phyloP scores from a whole-genome alignment of 2,113 vertebrate genomes.

The Colinus virginianus region DNA sequence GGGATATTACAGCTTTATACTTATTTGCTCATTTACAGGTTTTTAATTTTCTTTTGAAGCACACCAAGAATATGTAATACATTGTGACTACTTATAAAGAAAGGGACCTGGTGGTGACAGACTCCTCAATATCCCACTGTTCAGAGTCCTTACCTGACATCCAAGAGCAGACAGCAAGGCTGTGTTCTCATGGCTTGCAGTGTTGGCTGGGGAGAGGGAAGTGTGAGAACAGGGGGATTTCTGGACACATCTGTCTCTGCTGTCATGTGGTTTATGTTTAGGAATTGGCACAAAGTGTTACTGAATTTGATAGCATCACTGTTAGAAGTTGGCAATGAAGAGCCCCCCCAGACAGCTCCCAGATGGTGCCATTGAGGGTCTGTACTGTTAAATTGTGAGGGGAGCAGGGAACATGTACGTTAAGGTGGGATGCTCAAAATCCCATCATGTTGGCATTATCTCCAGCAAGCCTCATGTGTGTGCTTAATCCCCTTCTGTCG shows the following conservation, averaged over 20 bases:
- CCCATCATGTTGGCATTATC: neutral
- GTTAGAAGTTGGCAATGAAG: neutral
- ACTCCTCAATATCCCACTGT: neutral
- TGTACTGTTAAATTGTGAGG: accelerated
- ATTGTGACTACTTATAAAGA: neutral
- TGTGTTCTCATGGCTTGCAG: neutral
- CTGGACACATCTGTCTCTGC: too few species aligned
- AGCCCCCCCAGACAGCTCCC: accelerated
- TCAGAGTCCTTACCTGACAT: neutral
- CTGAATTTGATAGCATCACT: accelerated
- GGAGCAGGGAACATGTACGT: neutral
- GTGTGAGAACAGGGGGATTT: too few species aligned
- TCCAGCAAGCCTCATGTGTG: accelerated
- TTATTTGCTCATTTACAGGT: neutral
- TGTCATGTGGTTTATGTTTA: too few species aligned
- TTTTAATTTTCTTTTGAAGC: neutral
- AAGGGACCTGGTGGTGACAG: neutral
- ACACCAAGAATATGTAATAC: neutral
- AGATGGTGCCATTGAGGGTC: neutral
- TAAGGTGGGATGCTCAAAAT: neutral
- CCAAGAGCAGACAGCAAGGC: neutral
- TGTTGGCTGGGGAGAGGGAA: too few species aligned
- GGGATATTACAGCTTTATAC: accelerated
- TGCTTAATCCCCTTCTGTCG: neutral
- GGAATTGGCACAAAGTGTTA: neutral